Evolutionary conservation across 64 coral and sea anemone genomes (phyloP), one percentile per base, ranked within the genome.

Genomic region (Astreopora myriophthalma): DNA sequence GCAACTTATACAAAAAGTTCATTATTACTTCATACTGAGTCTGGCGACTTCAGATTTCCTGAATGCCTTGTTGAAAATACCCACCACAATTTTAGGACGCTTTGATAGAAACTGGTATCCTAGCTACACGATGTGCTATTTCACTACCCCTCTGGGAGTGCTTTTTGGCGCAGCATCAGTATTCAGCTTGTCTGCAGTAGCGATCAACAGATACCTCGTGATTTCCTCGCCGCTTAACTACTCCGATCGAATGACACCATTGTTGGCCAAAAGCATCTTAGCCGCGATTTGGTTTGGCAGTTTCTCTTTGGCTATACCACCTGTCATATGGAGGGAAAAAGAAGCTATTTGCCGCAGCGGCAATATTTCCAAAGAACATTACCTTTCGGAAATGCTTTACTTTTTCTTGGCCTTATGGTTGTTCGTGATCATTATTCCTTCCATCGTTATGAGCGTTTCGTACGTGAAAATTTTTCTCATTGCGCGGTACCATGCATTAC

Each of bases 71-170:
- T 28, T 98, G 12, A 98, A 98, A 79, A 98, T 98, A 34, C 93
- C 96, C 11, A 98, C 96, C 0, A 93, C 96, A 12, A 90, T 98
- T 66, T 72, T 92, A 22, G 49, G 87, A 73, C 86, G 89, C n/a
- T 87, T 98, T 33, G 93, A 98, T 33, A 68, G 93, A 78, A 87
- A 93, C 81, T 98, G 96, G 96, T 98, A 98, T 32, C 96, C 96
- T 33, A 90, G 89, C 46, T 92, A 98, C n/a, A 82, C 71, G 1
- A n/a, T 98, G 14, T 98, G 96, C 30, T 98, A 98, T 37, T 76
- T 98, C 52, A 98, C 96, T 9, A 95, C 96, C 17, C 96, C 96
- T 0, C 91, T 98, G 12, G 96, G 96, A n/a, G 96, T 98, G 30
- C 86, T 98, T 3, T 98, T 98, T 79, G 96, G 96, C 8, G 93